phyloP scores from a whole-genome alignment of 2,888 invertebrate genomes.

The Phlogophora meticulosa region DNA sequence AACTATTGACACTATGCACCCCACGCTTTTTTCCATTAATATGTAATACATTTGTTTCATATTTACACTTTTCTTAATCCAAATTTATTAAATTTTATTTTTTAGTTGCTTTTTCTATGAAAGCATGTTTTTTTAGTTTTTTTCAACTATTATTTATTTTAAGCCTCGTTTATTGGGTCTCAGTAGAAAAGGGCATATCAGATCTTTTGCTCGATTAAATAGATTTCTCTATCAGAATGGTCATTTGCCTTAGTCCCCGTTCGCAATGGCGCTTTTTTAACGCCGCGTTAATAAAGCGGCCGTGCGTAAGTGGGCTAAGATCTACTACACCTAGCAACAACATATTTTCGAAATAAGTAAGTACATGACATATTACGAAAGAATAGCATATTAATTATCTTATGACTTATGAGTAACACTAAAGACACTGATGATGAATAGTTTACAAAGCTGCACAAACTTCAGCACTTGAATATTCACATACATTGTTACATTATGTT shows the following conservation, averaged over 20 bases:
- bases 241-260: too few species aligned
- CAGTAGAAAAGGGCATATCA: neutral
- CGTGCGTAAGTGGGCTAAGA: too few species aligned
- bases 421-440: constrained; percentile 37
- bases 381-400: constrained; percentile 5
- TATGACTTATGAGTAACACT: constrained; percentile 37
- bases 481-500: constrained; percentile 59
- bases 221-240: neutral
- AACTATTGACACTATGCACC: too few species aligned
- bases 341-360: constrained; percentile 10
- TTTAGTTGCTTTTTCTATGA: too few species aligned
- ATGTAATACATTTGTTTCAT: too few species aligned
- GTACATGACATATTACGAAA: constrained; percentile 3
- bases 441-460: constrained; percentile 57
- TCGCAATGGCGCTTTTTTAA: too few species aligned
- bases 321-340: neutral
- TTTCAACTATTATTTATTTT: too few species aligned
- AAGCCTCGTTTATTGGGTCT: too few species aligned
- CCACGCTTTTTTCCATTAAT: too few species aligned
- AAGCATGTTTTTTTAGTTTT: neutral
- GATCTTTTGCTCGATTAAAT: neutral
- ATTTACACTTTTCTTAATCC: too few species aligned
- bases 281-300: too few species aligned
- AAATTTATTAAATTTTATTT: too few species aligned
- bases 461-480: constrained; percentile 46